Evolutionary conservation across 1,140 invertebrate species (phyloP), one percentile per base, ranked within the genome.

Genomic region (Ylistrum balloti): DNA sequence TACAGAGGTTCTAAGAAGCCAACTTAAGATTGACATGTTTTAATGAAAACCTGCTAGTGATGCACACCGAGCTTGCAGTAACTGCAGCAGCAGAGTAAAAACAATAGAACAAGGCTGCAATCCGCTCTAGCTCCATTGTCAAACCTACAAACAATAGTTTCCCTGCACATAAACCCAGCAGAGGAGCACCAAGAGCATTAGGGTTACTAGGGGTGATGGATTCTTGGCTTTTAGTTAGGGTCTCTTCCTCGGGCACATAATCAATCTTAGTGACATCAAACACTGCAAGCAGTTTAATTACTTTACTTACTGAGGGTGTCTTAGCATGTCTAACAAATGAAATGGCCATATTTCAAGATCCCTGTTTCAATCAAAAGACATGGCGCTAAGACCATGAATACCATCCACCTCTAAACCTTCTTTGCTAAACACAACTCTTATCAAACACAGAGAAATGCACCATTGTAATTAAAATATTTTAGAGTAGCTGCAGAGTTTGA

Each of bases 391-490:
- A n/a, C 22, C 22, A 17, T 74, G 56, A 74, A 1, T 74, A 28
- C 28, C 56, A 28, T 7, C 22, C 56, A 3, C 9, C 56, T n/a
- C 56, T 17, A 28, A 74, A 28, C 56, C 56, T 28, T n/a, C 56
- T 1, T 74, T n/a, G 28, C 56, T 74, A 74, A n/a, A 74, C 56
- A 74, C 56, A 74, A 74, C 56, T 74, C 28, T 74, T 74, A 74
- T 74, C 56, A 74, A 74, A 74, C n/a, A 28, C n/a, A 28, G 56
- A 28, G 56, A 45, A 45, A 74, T 74, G 56, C 56, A 74, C 56
- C 56, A 74, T n/a, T 74, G 56, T 74, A 74, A 74, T 74, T 74
- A 74, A 74, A 74, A 74, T 74, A n/a, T 74, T 74, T 74, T 74
- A 74, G 56, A 74, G 56, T 74, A 74, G 56, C 56, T 74, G 56